Evolutionary conservation across 2,113 vertebrate genomes (phyloP).

Genomic region (Gymnorhina tibicen): DNA sequence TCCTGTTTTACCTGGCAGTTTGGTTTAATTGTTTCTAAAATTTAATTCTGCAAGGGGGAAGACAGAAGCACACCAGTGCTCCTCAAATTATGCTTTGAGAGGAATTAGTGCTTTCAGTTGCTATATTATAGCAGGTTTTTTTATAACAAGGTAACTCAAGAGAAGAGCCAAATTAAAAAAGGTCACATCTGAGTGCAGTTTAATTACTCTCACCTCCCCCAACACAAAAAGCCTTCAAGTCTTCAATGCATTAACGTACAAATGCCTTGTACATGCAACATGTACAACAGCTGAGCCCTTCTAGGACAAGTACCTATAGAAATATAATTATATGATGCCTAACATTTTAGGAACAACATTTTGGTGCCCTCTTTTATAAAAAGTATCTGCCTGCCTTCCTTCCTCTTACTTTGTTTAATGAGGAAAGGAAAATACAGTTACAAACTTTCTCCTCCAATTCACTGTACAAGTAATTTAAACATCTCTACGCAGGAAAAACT

Average conservation of each 20-base stretch:
- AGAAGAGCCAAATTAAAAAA: neutral
- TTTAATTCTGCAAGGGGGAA: neutral
- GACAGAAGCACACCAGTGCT: neutral
- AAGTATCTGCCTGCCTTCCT: slow-evolving; percentile 42
- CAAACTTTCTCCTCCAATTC: slow-evolving; percentile 1
- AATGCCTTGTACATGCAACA: slow-evolving; percentile 23
- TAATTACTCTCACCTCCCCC: neutral
- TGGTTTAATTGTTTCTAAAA: neutral
- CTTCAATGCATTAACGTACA: slow-evolving; percentile 29
- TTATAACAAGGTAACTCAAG: neutral
- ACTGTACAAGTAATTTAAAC: neutral
- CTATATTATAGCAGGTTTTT: neutral
- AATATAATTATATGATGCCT: slow-evolving; percentile 52
- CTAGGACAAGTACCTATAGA: slow-evolving; percentile 38
- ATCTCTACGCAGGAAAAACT: neutral
- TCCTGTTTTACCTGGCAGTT: neutral
- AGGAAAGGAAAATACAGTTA: slow-evolving; percentile 45
- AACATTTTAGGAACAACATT: slow-evolving; percentile 62
- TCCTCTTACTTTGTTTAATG: slow-evolving; percentile 2
- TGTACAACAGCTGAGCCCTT: slow-evolving; percentile 59
- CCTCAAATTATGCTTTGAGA: neutral
- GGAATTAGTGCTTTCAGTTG: neutral
- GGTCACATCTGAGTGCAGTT: neutral
- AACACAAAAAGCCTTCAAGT: neutral
- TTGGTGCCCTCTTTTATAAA: slow-evolving; percentile 61